A percentile compares a stretch with the other conserved stretches of the same genome.
These are phyloP conservation scores for Teinopalpus imperialis DNA, from an alignment of 2,888 invertebrate genomes.

Conservation along the genomic window DNA sequence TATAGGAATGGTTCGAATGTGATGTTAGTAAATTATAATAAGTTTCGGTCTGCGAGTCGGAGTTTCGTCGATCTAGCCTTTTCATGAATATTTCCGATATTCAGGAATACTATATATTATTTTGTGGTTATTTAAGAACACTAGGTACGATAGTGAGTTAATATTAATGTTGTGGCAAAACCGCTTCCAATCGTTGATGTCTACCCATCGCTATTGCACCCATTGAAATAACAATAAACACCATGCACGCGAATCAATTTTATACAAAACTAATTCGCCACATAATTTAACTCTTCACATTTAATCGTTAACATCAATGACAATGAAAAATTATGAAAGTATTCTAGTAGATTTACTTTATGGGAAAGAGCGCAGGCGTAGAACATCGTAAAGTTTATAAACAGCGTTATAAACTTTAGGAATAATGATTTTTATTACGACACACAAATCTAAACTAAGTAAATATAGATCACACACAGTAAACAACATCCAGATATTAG, in stretches of 20 bases:
- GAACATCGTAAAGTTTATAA: constrained; percentile 52
- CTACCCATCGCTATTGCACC: constrained; percentile 46
- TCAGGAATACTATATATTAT: constrained; percentile 20
- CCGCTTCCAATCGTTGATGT: constrained; percentile 33
- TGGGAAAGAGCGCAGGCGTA: constrained; percentile 33
- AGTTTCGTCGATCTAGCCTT: constrained; percentile 15
- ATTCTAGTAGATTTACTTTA: constrained; percentile 29
- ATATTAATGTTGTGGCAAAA: constrained; percentile 32
- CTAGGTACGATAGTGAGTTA: not conserved
- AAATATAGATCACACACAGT: constrained; percentile 64
- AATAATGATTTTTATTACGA: constrained; percentile 52
- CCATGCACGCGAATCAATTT: constrained; percentile 51
- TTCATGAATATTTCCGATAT: constrained; percentile 6
- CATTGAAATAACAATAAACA: constrained; percentile 50
- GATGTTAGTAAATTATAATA: not conserved
- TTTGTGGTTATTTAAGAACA: not conserved
- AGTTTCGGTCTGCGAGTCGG: constrained; percentile 22
- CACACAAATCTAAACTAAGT: constrained; percentile 69
- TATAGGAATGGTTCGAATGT: constrained; percentile 9
- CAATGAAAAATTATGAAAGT: not conserved
- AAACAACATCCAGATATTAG: constrained; percentile 76
- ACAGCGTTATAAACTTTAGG: constrained; percentile 52
- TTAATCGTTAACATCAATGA: constrained; percentile 4
- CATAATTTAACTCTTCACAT: constrained; percentile 5
- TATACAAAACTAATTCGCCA: constrained; percentile 34